These are phyloP conservation scores for Sitta europaea DNA, from an alignment of 2,113 vertebrate species.

Conservation along the genomic window DNA sequence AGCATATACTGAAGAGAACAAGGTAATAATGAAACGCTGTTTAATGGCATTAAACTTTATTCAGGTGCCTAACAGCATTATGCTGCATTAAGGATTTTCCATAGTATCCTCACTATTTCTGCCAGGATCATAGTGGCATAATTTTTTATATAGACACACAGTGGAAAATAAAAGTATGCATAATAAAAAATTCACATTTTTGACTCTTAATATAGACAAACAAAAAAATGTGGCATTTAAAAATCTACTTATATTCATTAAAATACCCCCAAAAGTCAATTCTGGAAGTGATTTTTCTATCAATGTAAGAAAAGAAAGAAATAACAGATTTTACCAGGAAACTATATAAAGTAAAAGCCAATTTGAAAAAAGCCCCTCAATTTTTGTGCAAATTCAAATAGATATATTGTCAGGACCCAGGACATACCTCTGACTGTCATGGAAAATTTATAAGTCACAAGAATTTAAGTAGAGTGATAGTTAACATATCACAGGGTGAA, in stretches of 20 bases:
- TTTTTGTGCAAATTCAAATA: background rate
- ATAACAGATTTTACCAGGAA: background rate
- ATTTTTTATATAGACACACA: background rate
- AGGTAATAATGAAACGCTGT: background rate
- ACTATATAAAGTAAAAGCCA: fast-evolving
- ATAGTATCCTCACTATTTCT: background rate
- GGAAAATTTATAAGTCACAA: too few relatives aligned
- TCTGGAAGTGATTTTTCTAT: background rate
- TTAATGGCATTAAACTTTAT: background rate
- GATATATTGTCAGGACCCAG: too few relatives aligned
- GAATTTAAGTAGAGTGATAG: too few relatives aligned
- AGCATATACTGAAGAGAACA: background rate
- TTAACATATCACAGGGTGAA: too few relatives aligned
- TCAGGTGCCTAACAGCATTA: background rate
- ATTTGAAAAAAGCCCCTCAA: background rate
- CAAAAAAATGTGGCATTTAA: background rate
- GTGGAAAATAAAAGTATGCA: background rate
- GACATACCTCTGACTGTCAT: too few relatives aligned
- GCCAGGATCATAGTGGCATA: background rate
- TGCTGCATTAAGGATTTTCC: background rate
- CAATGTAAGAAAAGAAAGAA: background rate
- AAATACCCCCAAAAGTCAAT: background rate
- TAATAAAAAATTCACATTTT: background rate
- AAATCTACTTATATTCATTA: background rate
- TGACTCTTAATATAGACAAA: background rate